These are phyloP conservation scores for Drosophila saltans DNA, from an alignment of 1,140 invertebrate genomes.

Conservation along the genomic window DNA sequence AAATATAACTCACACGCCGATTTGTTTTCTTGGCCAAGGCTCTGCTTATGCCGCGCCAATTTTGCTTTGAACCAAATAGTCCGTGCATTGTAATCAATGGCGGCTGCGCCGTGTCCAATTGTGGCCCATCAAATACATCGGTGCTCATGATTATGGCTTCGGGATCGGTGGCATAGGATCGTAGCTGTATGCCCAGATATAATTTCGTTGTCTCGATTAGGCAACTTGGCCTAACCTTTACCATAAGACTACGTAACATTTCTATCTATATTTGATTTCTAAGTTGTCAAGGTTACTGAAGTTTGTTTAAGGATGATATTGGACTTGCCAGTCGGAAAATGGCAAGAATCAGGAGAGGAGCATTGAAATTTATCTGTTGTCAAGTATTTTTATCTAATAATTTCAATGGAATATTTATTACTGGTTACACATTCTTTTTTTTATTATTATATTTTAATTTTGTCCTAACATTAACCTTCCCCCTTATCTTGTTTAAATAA, in stretches of 20 bases:
- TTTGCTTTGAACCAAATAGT: slow-evolving; percentile 92
- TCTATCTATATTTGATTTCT: background rate
- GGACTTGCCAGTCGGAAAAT: background rate
- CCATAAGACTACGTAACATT: background rate
- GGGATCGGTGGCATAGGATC: background rate
- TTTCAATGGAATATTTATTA: too few species aligned
- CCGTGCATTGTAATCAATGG: slow-evolving; percentile 94
- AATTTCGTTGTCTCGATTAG: background rate
- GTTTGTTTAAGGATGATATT: background rate
- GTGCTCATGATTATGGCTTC: slow-evolving; percentile 42
- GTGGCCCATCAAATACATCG: slow-evolving; percentile 38
- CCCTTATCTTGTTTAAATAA: background rate
- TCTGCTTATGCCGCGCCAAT: slow-evolving; percentile 93
- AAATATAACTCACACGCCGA: slow-evolving; percentile 84
- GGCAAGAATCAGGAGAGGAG: background rate
- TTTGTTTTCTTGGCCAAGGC: slow-evolving; percentile 85
- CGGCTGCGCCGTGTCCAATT: slow-evolving; percentile 42
- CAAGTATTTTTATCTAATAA: background rate
- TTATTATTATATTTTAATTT: too few species aligned
- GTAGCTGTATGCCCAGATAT: background rate
- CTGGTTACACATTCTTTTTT: too few species aligned
- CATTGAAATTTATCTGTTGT: background rate
- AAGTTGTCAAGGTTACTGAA: too few species aligned
- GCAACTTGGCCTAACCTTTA: slow-evolving; percentile 5
- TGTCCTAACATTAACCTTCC: background rate